Evolutionary conservation across 2,888 invertebrate species (phyloP), one percentile per base, ranked within the genome.

Genomic region (Polydrusus tereticollis): DNA sequence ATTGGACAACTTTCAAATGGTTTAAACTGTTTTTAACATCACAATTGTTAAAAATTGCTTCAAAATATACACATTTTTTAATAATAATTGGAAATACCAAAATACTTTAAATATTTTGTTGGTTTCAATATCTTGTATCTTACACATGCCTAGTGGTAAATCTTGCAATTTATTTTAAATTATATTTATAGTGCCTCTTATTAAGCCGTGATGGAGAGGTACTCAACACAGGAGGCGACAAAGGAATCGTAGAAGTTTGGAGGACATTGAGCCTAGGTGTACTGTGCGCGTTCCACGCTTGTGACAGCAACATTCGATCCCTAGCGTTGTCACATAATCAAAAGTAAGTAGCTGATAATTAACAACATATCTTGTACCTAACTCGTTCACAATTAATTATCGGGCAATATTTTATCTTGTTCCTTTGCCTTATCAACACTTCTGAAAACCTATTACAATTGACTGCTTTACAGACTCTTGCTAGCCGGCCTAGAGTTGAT

Each of bases 191-290:
- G 95, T 95, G 96, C 87, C 90, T 96, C 89, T 89, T 94, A 82
- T 87, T 99, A 84, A 98, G 97, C 77, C 93, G 99, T 69, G 99
- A 99, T 88, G 99, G 99, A 77, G 99, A 99, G 88, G 99, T 99
- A 87, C 89, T 99, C 85, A 96, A 98, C 91, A 94, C 98, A 79
- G 99, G 97, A 76, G 98, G 98, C 14, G 97, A 97, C 84, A 94
- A 94, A 83, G 99, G 99, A 76, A 95, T 98, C 79, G 98, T 99
- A 78, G 97, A 98, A 88, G 97, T 99, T 76, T 98, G 98, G 97
- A 91, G 99, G 84, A 96, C 98, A 67, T 97, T 97, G 88, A 98
- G 98, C 83, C 91, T 99, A 80, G 96, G 97, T 79, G 92, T 98
- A 79, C 91, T 99, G 12, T 99, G 99, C 88, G 97, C 98, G 78